A percentile compares a stretch with the other conserved stretches of the same genome.
Evolutionary conservation across 2,888 invertebrate species (phyloP).

Genomic region (Cremastinae sp.): DNA sequence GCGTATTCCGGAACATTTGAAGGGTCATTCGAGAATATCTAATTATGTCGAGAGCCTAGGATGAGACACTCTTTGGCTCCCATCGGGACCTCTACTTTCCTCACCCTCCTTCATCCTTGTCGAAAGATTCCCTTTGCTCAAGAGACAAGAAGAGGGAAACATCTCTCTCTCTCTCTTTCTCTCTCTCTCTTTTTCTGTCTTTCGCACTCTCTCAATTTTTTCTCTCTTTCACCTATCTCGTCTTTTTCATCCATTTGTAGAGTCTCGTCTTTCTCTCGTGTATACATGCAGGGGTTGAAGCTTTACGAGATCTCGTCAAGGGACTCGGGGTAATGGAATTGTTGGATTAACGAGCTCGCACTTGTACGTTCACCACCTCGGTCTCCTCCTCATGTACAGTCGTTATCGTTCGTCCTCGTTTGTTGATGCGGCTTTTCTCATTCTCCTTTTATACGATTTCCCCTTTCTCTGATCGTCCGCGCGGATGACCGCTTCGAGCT

Average conservation of each 20-base stretch:
- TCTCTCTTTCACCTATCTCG: not conserved
- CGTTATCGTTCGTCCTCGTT: slow-evolving; percentile 38
- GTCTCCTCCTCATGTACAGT: slow-evolving; percentile 9
- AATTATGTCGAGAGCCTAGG: slow-evolving; percentile 59
- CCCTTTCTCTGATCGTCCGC: slow-evolving; percentile 41
- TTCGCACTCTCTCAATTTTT: no score
- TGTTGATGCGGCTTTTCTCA: slow-evolving; percentile 30
- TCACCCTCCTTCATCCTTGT: no score
- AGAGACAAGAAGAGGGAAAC: no score
- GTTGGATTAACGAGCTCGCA: slow-evolving; percentile 64
- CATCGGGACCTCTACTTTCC: no score
- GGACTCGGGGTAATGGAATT: slow-evolving; percentile 65
- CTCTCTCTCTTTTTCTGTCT: not conserved
- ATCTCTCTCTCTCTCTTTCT: not conserved
- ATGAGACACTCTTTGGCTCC: no score
- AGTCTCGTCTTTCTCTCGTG: slow-evolving; percentile 49
- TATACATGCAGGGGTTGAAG: slow-evolving; percentile 51
- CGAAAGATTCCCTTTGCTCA: no score
- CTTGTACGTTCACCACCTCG: slow-evolving; percentile 52
- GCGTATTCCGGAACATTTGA: slow-evolving; percentile 23
- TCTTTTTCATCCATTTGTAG: no score
- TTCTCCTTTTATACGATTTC: slow-evolving; percentile 25
- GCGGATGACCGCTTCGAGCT: slow-evolving; percentile 14
- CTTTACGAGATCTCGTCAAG: slow-evolving; percentile 59
- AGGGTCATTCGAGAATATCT: slow-evolving; percentile 58